Base-by-base conservation (phyloP, 2,797 vertebrate species). In the Tachyglossus aculeatus region DNA sequence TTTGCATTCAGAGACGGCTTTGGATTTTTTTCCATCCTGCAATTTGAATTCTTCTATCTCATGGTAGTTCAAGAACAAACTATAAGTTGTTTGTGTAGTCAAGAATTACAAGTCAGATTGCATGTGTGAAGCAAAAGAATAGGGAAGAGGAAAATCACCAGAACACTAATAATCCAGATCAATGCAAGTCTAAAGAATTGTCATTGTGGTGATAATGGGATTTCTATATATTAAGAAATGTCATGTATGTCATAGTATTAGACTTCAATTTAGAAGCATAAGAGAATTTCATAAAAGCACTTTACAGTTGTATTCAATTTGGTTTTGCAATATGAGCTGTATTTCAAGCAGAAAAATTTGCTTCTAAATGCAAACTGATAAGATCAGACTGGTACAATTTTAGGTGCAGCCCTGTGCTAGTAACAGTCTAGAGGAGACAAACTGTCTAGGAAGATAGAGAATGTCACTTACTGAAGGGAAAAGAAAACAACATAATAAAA, bases 181-280 rank as follows among this genome's bases (percentile, higher is more conserved):
- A 52, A 2, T 48, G 32, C 63, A 77, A 64, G 4, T 57, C 3
- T 43, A 67, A 45, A 24, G 2, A 11, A 33, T 77, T 77, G 3
- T 5, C n/a, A 70, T 63, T 67, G 65, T 36, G 15, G 5, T 70
- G 16, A 51, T 57, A 70, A 66, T 56, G 47, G 43, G 50, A 71
- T 76, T 77, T 24, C 57, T 47, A 33, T n/a, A 2, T 29, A 64
- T 51, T 64, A 52, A 34, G 5, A 76, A 82, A 77, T 75, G 60
- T 9, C 32, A 63, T 73, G 24, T 27, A 18, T 5, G 78, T 84
- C n/a, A n/a, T 76, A 47, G 64, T 63, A 62, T 31, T 29, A 40
- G 68, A 74, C 25, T 60, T 4, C 51, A 57, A 58, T 81, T 82
- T 47, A 66, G 21, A 52, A 24, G 45, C 47, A 6, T 67, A 79